phyloP scores from a whole-genome alignment of 1,140 invertebrate species.

The Episyrphus balteatus region DNA sequence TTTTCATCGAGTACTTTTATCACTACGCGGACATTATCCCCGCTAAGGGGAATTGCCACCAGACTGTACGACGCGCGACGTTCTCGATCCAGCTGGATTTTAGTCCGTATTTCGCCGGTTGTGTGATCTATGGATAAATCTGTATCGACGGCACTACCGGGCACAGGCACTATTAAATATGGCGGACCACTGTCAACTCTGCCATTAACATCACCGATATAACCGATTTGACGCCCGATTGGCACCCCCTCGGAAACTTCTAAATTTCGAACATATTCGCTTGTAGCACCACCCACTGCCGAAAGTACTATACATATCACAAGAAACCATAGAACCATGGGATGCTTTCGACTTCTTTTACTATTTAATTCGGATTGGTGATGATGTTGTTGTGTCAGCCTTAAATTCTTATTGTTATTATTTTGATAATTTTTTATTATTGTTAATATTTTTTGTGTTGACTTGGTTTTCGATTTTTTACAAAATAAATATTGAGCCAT shows the following conservation, averaged over 20 bases:
- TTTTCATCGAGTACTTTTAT: constrained; percentile 93
- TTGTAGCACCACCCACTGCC: too few relatives aligned
- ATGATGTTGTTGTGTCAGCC: too few relatives aligned
- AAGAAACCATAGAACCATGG: too few relatives aligned
- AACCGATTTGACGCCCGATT: constrained; percentile 75
- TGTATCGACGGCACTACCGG: constrained; percentile 73
- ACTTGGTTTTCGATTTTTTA: too few relatives aligned
- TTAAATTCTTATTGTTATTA: too few relatives aligned
- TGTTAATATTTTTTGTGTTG: too few relatives aligned
- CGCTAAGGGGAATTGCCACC: constrained; percentile 76
- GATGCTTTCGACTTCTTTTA: too few relatives aligned
- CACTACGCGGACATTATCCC: constrained; percentile 71
- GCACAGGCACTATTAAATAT: constrained; percentile 79
- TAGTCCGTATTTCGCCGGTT: constrained; percentile 84
- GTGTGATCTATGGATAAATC: constrained; percentile 77
- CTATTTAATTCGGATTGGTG: too few relatives aligned
- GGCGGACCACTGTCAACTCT: constrained; percentile 60
- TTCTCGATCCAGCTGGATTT: constrained; percentile 79
- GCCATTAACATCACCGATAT: constrained; percentile 64
- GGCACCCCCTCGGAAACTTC: constrained; percentile 77
- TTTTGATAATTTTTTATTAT: too few relatives aligned
- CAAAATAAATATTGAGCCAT: too few relatives aligned
- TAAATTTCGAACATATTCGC: constrained; percentile 65
- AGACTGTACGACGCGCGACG: constrained; percentile 73
- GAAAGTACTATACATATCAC: too few relatives aligned